Percentiles rank a stretch among this genome's conserved stretches.
These are phyloP conservation scores for Patella vulgata DNA, from an alignment of 1,140 invertebrate genomes.

Conservation along the genomic window DNA sequence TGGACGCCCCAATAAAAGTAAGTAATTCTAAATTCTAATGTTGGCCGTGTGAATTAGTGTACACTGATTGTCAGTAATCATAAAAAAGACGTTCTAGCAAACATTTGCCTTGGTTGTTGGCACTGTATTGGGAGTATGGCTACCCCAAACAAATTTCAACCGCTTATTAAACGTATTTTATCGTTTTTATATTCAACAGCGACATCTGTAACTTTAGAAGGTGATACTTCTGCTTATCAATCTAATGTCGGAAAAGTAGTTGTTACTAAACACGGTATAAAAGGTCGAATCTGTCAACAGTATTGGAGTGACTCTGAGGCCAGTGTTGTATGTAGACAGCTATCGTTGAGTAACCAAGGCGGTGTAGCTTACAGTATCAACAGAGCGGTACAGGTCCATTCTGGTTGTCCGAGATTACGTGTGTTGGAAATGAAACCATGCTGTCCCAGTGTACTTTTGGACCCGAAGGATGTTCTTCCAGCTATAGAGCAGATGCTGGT, in stretches of 20 bases:
- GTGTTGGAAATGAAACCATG: constrained; percentile 32
- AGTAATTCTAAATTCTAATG: too few relatives aligned
- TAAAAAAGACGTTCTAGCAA: too few relatives aligned
- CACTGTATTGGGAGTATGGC: too few relatives aligned
- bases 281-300: constrained; percentile 50
- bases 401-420: too few relatives aligned
- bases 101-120: too few relatives aligned
- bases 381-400: too few relatives aligned
- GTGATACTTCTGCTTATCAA: constrained; percentile 27
- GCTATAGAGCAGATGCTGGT: constrained; percentile 23
- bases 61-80: too few relatives aligned
- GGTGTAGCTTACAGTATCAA: constrained; percentile 46
- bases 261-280: constrained; percentile 47
- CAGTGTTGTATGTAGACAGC: constrained; percentile 66
- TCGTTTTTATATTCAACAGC: too few relatives aligned
- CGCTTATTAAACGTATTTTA: too few relatives aligned
- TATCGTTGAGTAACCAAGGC: constrained; percentile 66
- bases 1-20: too few relatives aligned
- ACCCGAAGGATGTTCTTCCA: constrained; percentile 24
- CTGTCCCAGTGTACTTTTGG: constrained; percentile 33
- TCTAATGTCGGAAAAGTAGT: constrained; percentile 63
- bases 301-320: constrained; percentile 59
- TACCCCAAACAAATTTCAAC: too few relatives aligned
- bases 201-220: constrained; percentile 28
- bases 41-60: too few relatives aligned